Evolutionary conservation across 2,113 vertebrate species (phyloP), one percentile per base, ranked within the genome.

Genomic region (Tachysurus fulvidraco): DNA sequence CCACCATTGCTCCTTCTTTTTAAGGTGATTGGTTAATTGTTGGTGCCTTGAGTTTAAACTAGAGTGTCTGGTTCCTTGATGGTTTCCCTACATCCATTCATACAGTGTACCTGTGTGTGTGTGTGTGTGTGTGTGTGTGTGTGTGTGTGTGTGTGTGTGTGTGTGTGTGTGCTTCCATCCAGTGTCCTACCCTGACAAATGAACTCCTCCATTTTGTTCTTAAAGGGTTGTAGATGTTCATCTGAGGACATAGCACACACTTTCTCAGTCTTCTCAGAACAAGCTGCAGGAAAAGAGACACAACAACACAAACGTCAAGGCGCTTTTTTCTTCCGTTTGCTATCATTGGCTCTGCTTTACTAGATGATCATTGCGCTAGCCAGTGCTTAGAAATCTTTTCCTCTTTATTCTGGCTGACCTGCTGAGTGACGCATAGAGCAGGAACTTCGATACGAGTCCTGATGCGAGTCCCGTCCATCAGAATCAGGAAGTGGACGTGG

Each of bases 211-310:
- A 98, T 99, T 92, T 96, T 98, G 89, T 96, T 95, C 94, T 97
- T 98, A 94, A 99, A 99, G 74, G 98, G 98, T 85, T 99, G 97
- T 88, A 98, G 94, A 91, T 96, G 96, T 71, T 98, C 96, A 88
- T 96, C 94, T 76, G 96, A 95, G 67, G 97, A 98, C 76, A 95
- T 89, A 89, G 96, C 96, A 94, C 96, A 98, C 88, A 99, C 97
- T 89, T 97, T 98, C 83, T 96, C 96, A 0, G 94, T 96, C 95
- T 99, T 96, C 69, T 94, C 92, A 46, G 96, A 96, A 89, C 98
- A 99, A 16, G 88, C 98, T 99, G 94, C 90, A 96, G 96, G 36
- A 83, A 65, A 55, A 80, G 1, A 52, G 28, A 54, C 59, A 73
- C 14, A 78, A 28, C 4, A 28, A 9, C 2, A 41, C 14, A 57